Evolutionary conservation across 2,888 invertebrate species (phyloP), one percentile per base, ranked within the genome.

Genomic region (Slavum lentiscoides): DNA sequence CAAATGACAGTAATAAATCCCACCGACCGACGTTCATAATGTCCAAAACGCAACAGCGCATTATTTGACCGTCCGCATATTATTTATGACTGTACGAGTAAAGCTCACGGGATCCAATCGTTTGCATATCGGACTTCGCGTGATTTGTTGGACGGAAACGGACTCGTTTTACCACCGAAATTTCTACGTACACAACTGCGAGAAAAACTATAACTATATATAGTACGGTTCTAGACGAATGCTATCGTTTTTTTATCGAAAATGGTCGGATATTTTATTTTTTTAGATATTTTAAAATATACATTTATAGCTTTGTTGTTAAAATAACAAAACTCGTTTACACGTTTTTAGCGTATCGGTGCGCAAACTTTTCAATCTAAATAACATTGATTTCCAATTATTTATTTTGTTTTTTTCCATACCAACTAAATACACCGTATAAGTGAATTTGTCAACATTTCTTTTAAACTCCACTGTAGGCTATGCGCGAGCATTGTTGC

Each of bases 361-460:
- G 39, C 17, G 1, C 19, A 23, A 72, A 72, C 59, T 61, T 72
- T 72, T 59, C 23, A 17, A 59, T 72, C 59, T 4, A 72, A 39
- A 30, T 30, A 72, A 61, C 61, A 49, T 73, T 62, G 61, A 62
- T 73, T 73, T 62, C 62, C 61, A 43, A 72, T 72, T 72, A 61
- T 61, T 72, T 23, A 43, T 43, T 43, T 43, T 61, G 43, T 30
- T 30, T 30, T 30, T 30, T 30, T 72, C 30, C 7, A 23, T 49
- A 30, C 13, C 1, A 73, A 61, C 49, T 62, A 62, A 73, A 62
- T 62, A 62, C n/a, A n/a, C 61, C 73, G 62, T 73, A 30, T 62
- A 62, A 73, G 61, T 49, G 30, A 62, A 61, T 62, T 17, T 9
- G 19, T n/a, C 23, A 13, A 49, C 61, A 21, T 49, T 73, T 11